Percentiles rank a stretch among this genome's conserved stretches.
phyloP scores from a whole-genome alignment of 2,888 invertebrate genomes.

The Drosophila engyochracea region DNA sequence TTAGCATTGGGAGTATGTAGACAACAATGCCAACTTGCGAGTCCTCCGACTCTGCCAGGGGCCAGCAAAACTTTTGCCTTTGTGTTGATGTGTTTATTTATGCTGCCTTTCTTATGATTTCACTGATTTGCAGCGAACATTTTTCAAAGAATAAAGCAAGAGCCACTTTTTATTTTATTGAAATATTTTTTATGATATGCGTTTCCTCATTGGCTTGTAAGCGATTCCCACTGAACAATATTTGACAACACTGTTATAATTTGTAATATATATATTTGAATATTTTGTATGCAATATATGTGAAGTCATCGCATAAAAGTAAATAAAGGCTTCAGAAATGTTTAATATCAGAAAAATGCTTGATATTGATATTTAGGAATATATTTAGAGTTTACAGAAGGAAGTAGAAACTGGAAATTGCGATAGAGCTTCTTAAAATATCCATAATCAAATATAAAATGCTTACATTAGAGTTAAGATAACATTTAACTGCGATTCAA shows the following conservation, averaged over 20 bases:
- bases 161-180: slow-evolving; percentile 15
- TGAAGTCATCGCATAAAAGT: too few species aligned
- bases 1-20: slow-evolving; percentile 23
- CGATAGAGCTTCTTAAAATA: neutral
- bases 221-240: neutral
- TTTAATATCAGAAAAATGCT: neutral
- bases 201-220: neutral
- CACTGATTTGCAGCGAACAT: slow-evolving; percentile 53
- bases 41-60: slow-evolving; percentile 30
- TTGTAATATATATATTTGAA: too few species aligned
- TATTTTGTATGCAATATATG: neutral
- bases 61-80: slow-evolving; percentile 66
- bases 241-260: neutral
- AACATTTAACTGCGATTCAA: neutral
- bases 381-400: neutral
- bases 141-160: slow-evolving; percentile 16
- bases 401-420: neutral
- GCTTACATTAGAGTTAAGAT: too few species aligned
- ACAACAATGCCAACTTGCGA: slow-evolving; percentile 22
- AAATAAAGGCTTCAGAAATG: neutral
- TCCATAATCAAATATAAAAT: neutral
- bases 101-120: slow-evolving; percentile 56
- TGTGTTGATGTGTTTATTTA: slow-evolving; percentile 79
- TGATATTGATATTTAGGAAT: neutral
- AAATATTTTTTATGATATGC: slow-evolving; percentile 16